Base-by-base conservation (phyloP, 2,888 invertebrate species). In the Dendrolimus houi region DNA sequence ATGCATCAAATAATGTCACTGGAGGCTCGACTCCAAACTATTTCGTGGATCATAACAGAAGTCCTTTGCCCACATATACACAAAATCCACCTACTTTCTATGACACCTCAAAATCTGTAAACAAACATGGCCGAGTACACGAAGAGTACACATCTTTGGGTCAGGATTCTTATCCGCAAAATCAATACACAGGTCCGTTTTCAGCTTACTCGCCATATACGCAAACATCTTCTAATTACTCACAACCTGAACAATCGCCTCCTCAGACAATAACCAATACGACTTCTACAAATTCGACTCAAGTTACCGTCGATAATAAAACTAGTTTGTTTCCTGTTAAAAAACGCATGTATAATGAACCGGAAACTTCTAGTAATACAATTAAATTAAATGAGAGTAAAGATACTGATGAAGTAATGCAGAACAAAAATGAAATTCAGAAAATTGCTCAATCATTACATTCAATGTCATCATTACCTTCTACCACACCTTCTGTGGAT, bases 271-370 rank as follows among this genome's bases (percentile, higher is more conserved):
- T 69, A n/a, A 57, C 77, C 40, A 71, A 68, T 59, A 62, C 64
- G 53, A 57, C 78, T 3, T 68, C 79, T 47, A 62, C 63, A 8
- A 70, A 76, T 3, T 66, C 79, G 9, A 57, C 69, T 14, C 72
- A 65, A 69, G 70, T 75, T 63, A 63, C 89, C 14, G 59, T 78
- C 40, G 82, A 86, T 55, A 69, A 86, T 8, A 87, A 89, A 72
- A 67, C 82, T 54, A 70, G 91, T 14, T 77, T 92, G 41, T 94
- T 92, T 69, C 94, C 94, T 9, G 93, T 94, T 52, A 94, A 94
- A 71, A 94, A 94, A 72, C 85, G 94, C 53, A 91, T 87, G 52
- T 94, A 93, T 64, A 92, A 87, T 71, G 93, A 93, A 67, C 78
- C 81, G 2, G 87, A 88, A 66, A 14, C 82, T 57, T 57, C 83